Percentiles rank a stretch among this genome's conserved stretches.
These are phyloP conservation scores for Uria lomvia DNA, from an alignment of 2,113 vertebrate species.

Conservation along the genomic window DNA sequence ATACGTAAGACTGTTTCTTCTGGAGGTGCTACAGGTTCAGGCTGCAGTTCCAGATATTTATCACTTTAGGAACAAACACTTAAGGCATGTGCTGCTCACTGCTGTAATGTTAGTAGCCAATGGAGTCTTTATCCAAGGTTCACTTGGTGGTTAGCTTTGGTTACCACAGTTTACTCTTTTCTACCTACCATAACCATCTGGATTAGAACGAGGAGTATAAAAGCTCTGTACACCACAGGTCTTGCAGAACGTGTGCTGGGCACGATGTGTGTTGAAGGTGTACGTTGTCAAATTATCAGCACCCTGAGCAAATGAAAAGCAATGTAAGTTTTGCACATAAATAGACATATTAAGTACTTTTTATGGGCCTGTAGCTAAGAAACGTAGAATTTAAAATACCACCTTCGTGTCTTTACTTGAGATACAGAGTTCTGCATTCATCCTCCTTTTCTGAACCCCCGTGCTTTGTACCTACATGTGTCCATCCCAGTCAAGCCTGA, in stretches of 20 bases:
- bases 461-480: rapidly evolving
- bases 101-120: background rate
- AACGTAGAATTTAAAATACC: background rate
- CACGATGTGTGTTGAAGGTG: conserved; percentile 89
- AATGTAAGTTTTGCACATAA: background rate
- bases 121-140: background rate
- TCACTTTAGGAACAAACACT: background rate
- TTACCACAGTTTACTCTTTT: background rate
- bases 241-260: conserved; percentile 94
- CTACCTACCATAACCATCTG: conserved; percentile 88
- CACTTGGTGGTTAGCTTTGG: background rate
- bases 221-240: conserved; percentile 97
- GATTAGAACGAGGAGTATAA: conserved; percentile 92
- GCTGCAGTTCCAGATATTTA: background rate
- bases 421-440: background rate
- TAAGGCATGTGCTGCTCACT: background rate
- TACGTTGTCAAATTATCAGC: conserved; percentile 87
- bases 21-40: background rate
- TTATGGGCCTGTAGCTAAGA: background rate
- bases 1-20: background rate
- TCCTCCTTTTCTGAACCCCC: background rate
- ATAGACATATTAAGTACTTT: background rate
- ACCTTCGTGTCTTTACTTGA: background rate
- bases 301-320: conserved; percentile 75
- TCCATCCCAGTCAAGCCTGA: background rate